Evolutionary conservation across 1,140 invertebrate genomes (phyloP), one percentile per base, ranked within the genome.

Genomic region (Lepidurus apus): DNA sequence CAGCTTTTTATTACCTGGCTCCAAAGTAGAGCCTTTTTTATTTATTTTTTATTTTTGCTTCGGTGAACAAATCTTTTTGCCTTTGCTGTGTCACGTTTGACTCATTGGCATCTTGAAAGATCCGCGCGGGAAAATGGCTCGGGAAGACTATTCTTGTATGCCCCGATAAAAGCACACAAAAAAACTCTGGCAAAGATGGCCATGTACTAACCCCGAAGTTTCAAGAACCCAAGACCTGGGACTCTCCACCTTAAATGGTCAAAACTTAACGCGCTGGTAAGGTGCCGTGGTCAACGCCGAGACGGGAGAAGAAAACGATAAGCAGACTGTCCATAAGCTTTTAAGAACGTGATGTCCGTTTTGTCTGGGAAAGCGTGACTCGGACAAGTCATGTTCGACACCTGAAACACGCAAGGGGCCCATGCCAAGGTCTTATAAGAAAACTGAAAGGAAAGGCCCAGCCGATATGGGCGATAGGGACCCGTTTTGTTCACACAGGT

Each of bases 41-140:
- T 65, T n/a, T 65, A 7, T 1, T 34, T 65, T 11, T 5, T 47
- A 21, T 21, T 65, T 65, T 21, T 17, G 13, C 53, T 65, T 65
- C 53, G 53, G 17, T 21, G 53, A 65, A 65, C 53, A 65, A 65
- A 65, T 65, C 53, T 17, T 65, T 7, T 21, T 65, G 53, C 53
- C 53, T 65, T 65, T 65, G 53, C 53, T 65, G 53, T 65, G 53
- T 65, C 53, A 65, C 53, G 53, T 65, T 21, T 65, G 53, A 65
- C 53, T 65, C 53, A 65, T 65, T 65, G 34, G 53, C 53, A 65
- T 7, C 53, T 65, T 65, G 53, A 65, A 65, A 65, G 53, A 13
- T 21, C 53, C 53, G 53, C 53, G 13, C 53, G 21, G 53, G 13
- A 7, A 21, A 65, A 65, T n/a, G 53, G 53, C 53, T 65, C 21